Percentiles rank a stretch among this genome's conserved stretches.
phyloP scores from a whole-genome alignment of 2,113 vertebrate species.

The Lampris megalopsis region DNA sequence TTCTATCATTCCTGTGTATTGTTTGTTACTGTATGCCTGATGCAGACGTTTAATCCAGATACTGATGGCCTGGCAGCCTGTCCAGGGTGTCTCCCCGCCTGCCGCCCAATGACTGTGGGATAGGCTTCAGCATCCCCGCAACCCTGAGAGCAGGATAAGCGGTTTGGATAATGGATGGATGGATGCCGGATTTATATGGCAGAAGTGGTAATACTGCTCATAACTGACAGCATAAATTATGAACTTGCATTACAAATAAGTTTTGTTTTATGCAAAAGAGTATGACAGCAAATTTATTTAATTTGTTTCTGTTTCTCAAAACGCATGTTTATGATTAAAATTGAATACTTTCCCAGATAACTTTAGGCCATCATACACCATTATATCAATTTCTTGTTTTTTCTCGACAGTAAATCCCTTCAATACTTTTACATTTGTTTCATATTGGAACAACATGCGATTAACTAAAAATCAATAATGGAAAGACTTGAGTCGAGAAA shows the following conservation, averaged over 20 bases:
- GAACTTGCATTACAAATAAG: slow-evolving; percentile 24
- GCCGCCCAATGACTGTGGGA: too few species aligned
- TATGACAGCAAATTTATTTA: slow-evolving; percentile 70
- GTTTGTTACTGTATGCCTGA: too few species aligned
- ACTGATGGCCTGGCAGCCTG: too few species aligned
- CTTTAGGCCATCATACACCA: not conserved
- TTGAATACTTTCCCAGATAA: not conserved
- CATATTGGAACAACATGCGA: not conserved
- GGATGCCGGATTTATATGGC: slow-evolving; percentile 70
- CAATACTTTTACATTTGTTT: not conserved
- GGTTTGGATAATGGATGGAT: too few species aligned
- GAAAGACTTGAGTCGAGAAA: slow-evolving; percentile 6
- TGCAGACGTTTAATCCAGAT: too few species aligned
- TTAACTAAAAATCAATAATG: slow-evolving; percentile 3
- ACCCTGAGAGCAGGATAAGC: too few species aligned
- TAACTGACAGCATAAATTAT: slow-evolving; percentile 24
- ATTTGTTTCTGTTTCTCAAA: slow-evolving; percentile 8
- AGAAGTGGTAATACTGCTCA: slow-evolving; percentile 28
- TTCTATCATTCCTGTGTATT: slow-evolving; percentile 58
- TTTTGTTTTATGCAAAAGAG: slow-evolving; percentile 65
- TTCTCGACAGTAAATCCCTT: not conserved
- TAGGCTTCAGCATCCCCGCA: too few species aligned
- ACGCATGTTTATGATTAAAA: slow-evolving; percentile 2
- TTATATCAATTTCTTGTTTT: not conserved
- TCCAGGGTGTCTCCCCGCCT: too few species aligned